Base-by-base conservation (phyloP, 2,888 invertebrate species). In the Athetis lepigone region DNA sequence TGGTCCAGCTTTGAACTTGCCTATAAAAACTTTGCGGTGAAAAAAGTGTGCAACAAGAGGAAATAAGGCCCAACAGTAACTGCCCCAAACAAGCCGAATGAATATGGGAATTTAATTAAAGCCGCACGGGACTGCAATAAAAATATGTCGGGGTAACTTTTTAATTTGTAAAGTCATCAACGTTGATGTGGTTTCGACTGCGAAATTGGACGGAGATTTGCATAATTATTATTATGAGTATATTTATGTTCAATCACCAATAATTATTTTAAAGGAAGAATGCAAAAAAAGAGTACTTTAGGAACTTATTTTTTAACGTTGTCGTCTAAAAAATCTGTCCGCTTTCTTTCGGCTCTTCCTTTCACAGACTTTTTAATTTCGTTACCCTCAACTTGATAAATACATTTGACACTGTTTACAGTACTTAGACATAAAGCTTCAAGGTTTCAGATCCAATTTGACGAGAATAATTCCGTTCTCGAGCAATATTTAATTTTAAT, bases 21-120 rank as follows among this genome's bases (percentile, higher is more conserved):
- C 83, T 85, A 85, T 86, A 87, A 88, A 90, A 91, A 90, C 83
- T 89, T 91, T 88, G 87, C 75, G 87, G 87, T 83, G 75, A 80
- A 87, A 85, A 83, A 83, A 77, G 73, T 77, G 68, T 76, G 43
- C 58, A 59, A 79, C 65, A 73, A 73, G 65, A 79, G 69, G 25
- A 68, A 63, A 76, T 76, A 78, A 77, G 78, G 70, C 67, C 59
- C 63, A 62, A 68, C 58, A 49, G 70, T 63, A 64, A 70, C 59
- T 71, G 73, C 51, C 61, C 69, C 49, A 63, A 77, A 79, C 79
- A 75, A 77, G 67, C 59, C 56, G 61, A 62, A 66, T 68, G 67
- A 68, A 76, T 78, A 81, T 83, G 80, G 69, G 75, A 71, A 75
- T 81, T 82, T 76, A 76, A 81, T 82, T 79, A 77, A 51, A 52